Evolutionary conservation across 1,140 invertebrate genomes (phyloP).

Genomic region (Drosophila tsacasi): DNA sequence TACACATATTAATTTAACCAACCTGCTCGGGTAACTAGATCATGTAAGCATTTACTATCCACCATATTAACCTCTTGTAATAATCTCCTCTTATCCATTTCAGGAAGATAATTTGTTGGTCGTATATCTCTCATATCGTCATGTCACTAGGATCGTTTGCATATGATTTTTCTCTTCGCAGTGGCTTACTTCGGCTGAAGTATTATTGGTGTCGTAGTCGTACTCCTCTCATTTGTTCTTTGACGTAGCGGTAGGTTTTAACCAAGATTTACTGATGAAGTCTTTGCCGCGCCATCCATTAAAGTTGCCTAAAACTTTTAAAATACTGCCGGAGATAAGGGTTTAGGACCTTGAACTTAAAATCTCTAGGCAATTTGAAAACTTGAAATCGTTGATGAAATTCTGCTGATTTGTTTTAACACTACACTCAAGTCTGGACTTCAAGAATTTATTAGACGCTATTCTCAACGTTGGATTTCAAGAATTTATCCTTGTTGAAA

Average conservation of each 20-base stretch:
- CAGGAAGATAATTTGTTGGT: not conserved
- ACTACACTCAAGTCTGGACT: not conserved
- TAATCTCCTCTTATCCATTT: too few species aligned
- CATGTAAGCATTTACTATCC: not conserved
- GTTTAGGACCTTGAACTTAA: conserved; percentile 21
- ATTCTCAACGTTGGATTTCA: too few species aligned
- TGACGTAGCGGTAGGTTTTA: not conserved
- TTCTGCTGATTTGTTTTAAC: not conserved
- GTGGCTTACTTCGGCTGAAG: not conserved
- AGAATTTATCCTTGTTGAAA: not conserved
- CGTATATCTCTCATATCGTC: too few species aligned
- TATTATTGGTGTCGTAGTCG: not conserved
- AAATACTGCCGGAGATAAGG: too few species aligned
- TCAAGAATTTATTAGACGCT: not conserved
- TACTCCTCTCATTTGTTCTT: not conserved
- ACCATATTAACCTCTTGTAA: not conserved
- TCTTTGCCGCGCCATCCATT: not conserved
- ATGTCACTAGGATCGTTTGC: not conserved
- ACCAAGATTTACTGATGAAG: not conserved
- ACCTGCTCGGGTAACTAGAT: too few species aligned
- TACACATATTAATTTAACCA: not conserved
- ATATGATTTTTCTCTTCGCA: not conserved
- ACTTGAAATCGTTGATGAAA: conserved; percentile 5
- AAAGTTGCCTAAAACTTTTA: conserved; percentile 16
- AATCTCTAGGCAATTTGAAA: conserved; percentile 9